phyloP scores from a whole-genome alignment of 2,113 vertebrate species.

The Embiotoca jacksoni region DNA sequence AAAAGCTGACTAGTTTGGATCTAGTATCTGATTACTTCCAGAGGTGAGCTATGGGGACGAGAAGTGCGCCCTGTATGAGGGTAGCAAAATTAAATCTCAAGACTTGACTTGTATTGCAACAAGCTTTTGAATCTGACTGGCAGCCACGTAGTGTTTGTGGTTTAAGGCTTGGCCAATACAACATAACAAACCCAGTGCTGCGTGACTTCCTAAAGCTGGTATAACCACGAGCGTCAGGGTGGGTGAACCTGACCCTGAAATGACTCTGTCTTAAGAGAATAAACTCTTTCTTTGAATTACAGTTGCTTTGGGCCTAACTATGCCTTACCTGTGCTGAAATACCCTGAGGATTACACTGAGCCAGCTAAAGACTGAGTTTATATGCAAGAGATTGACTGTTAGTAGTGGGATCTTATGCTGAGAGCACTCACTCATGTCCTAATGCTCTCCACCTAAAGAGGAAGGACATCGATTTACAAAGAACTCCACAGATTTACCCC shows the following conservation, averaged over 20 bases:
- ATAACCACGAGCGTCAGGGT: slow-evolving; percentile 18
- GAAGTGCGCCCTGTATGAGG: background rate
- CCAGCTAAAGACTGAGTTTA: slow-evolving; percentile 57
- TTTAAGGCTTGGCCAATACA: slow-evolving; percentile 28
- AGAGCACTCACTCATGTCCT: slow-evolving; percentile 71
- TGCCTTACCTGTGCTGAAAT: slow-evolving; percentile 48
- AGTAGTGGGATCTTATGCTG: slow-evolving; percentile 30
- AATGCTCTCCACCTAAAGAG: slow-evolving; percentile 57
- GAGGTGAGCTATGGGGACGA: slow-evolving; percentile 30
- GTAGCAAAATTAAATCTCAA: slow-evolving; percentile 39
- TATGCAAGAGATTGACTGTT: slow-evolving; percentile 43
- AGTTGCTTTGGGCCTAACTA: slow-evolving; percentile 60
- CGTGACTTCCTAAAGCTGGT: slow-evolving; percentile 24
- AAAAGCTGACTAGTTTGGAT: slow-evolving; percentile 20
- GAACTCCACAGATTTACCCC: slow-evolving; percentile 58
- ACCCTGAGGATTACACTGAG: slow-evolving; percentile 56
- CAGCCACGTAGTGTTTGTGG: background rate
- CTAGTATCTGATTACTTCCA: slow-evolving; percentile 43
- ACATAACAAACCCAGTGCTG: background rate
- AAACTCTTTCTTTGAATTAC: slow-evolving; percentile 41
- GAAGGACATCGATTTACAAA: slow-evolving; percentile 48
- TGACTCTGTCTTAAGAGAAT: slow-evolving; percentile 37
- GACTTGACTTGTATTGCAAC: background rate
- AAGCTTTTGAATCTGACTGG: background rate
- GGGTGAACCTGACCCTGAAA: slow-evolving; percentile 23